Percentiles rank a stretch among this genome's conserved stretches.
Evolutionary conservation across 2,113 vertebrate genomes (phyloP).

Genomic region (Pungitius pungitius): DNA sequence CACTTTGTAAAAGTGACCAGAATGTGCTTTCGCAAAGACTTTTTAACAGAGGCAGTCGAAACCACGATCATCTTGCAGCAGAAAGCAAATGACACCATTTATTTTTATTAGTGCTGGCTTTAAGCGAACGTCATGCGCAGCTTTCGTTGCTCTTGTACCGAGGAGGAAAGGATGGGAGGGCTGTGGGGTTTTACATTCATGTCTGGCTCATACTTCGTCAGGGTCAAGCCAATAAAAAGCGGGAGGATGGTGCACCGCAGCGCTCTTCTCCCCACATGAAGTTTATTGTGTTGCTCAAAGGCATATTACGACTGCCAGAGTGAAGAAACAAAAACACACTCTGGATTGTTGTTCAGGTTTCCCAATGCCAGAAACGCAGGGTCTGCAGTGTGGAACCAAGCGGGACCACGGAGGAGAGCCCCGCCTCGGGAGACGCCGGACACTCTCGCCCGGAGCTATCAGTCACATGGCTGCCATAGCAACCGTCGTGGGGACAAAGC

Average conservation of each 20-base stretch:
- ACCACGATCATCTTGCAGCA: background rate
- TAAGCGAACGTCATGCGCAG: constrained; percentile 12
- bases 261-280: background rate
- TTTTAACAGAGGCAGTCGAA: constrained; percentile 13
- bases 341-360: background rate
- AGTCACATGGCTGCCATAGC: constrained; percentile 26
- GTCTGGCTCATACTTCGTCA: constrained; percentile 9
- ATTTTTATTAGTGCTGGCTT: constrained; percentile 9
- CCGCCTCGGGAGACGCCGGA: constrained; percentile 22
- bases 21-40: background rate
- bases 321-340: too few species aligned
- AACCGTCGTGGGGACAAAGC: constrained; percentile 24
- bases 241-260: constrained; percentile 1
- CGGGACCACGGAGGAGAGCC: constrained; percentile 5
- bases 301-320: background rate
- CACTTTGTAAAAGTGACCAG: background rate
- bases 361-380: background rate
- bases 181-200: constrained; percentile 9
- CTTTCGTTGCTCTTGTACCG: background rate
- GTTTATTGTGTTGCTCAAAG: constrained; percentile 11
- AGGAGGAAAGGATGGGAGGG: background rate
- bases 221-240: constrained; percentile 21
- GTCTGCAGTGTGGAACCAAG: constrained; percentile 6
- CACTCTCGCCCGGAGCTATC: constrained; percentile 11
- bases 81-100: constrained; percentile 14